These are phyloP conservation scores for Onthophagus taurus DNA, from an alignment of 1,140 invertebrate genomes.

Conservation along the genomic window DNA sequence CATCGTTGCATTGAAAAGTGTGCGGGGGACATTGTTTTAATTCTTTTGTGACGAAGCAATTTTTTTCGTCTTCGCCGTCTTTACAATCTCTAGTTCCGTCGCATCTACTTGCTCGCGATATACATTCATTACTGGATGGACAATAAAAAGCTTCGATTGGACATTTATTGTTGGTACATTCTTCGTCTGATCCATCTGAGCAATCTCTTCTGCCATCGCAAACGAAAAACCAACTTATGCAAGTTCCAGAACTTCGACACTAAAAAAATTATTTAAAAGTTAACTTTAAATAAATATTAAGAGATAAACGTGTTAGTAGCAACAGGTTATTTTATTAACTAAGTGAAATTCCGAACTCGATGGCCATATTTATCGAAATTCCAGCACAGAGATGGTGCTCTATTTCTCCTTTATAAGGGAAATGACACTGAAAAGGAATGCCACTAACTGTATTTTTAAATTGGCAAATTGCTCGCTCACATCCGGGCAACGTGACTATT, in stretches of 20 bases:
- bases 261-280: constrained; percentile 34
- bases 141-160: constrained; percentile 55
- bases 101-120: constrained; percentile 64
- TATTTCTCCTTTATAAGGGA: too few species aligned
- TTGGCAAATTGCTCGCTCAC: too few species aligned
- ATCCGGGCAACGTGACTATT: too few species aligned
- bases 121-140: constrained; percentile 54
- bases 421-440: too few species aligned
- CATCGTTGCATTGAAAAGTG: constrained; percentile 72
- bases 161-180: constrained; percentile 44
- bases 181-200: constrained; percentile 74
- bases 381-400: too few species aligned
- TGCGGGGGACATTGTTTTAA: constrained; percentile 60
- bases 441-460: too few species aligned
- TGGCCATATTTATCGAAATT: too few species aligned
- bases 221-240: constrained; percentile 85
- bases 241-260: constrained; percentile 70
- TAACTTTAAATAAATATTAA: too few species aligned
- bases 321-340: not conserved
- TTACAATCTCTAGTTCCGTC: constrained; percentile 71
- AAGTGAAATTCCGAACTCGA: too few species aligned
- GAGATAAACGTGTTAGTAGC: too few species aligned
- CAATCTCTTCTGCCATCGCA: constrained; percentile 89
- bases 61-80: constrained; percentile 65
- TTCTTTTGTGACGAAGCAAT: constrained; percentile 45